A percentile compares a stretch with the other conserved stretches of the same genome.
These are phyloP conservation scores for Bovichtus variegatus DNA, from an alignment of 2,797 vertebrate species.

Conservation along the genomic window DNA sequence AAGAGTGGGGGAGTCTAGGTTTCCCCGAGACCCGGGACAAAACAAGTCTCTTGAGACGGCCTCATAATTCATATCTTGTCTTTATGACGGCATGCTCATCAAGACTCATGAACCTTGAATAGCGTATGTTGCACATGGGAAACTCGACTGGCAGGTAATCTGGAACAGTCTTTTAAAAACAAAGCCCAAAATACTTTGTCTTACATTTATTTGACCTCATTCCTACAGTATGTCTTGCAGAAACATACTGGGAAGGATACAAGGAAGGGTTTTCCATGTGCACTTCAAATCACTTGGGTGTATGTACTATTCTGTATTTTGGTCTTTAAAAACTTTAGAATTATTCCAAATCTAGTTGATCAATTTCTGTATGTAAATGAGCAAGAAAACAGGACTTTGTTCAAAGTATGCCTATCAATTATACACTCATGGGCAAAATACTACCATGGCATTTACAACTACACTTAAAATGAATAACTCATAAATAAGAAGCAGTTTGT, in stretches of 20 bases:
- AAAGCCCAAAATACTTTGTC: background rate
- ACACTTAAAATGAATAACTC: background rate
- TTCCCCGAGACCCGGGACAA: background rate
- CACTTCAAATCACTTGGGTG: background rate
- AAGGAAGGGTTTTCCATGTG: background rate
- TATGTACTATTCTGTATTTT: background rate
- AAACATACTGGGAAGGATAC: background rate
- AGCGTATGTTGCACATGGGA: background rate
- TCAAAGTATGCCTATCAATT: background rate
- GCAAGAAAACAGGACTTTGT: background rate
- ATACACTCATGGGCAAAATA: conserved; percentile 2
- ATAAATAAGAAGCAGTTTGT: background rate
- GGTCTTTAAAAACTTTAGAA: background rate
- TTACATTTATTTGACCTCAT: conserved; percentile 4
- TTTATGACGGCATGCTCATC: conserved; percentile 4
- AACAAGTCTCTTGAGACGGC: background rate
- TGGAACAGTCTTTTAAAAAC: background rate
- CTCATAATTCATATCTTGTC: conserved; percentile 22
- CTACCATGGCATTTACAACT: background rate
- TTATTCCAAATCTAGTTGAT: conserved; percentile 1
- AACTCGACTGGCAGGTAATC: background rate
- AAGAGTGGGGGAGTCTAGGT: background rate
- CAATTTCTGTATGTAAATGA: conserved; percentile 9
- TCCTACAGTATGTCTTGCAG: background rate
- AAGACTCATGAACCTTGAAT: conserved; percentile 17